Evolutionary conservation across 2,888 invertebrate species (phyloP).

Genomic region (Cylindroiulus punctatus): DNA sequence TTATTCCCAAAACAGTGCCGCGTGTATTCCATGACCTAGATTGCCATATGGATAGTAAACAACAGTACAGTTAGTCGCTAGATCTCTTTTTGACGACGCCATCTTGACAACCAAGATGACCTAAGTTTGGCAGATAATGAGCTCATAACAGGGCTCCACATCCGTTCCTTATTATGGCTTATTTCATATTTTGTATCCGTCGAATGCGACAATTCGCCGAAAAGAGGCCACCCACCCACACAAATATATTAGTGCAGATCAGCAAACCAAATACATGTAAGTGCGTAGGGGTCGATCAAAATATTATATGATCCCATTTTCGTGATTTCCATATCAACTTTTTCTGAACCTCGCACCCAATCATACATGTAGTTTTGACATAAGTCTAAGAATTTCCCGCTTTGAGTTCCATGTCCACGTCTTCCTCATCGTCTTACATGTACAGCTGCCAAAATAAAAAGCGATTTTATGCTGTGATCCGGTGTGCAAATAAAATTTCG

Average conservation of each 20-base stretch:
- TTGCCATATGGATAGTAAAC: background rate
- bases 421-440: no score
- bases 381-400: no score
- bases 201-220: background rate
- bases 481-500: no score
- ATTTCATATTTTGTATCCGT: background rate
- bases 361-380: no score
- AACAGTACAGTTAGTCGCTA: background rate
- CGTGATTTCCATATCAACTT: no score
- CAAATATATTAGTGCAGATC: background rate
- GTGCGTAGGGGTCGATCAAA: no score
- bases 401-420: no score
- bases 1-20: background rate
- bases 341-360: no score
- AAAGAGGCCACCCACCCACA: conserved; percentile 11
- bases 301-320: no score
- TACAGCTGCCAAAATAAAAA: no score
- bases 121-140: background rate
- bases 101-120: background rate
- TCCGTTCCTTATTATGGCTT: no score
- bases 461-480: no score
- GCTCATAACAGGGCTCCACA: background rate
- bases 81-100: background rate
- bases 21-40: background rate
- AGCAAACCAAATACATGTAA: background rate